Evolutionary conservation across 2,888 invertebrate genomes (phyloP).

Genomic region (Eutolmus rufibarbis): DNA sequence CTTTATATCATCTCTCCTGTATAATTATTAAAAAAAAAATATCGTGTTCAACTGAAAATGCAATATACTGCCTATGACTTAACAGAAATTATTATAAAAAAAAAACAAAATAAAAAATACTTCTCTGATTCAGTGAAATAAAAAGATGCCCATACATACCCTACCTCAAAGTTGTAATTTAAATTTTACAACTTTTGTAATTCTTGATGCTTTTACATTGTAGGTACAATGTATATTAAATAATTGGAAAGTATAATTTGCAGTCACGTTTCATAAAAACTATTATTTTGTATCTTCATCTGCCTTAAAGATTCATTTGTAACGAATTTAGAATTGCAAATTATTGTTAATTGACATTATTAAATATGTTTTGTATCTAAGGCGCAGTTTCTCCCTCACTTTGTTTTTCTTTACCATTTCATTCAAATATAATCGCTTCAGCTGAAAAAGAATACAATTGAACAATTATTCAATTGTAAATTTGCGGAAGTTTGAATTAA

Average conservation of each 20-base stretch:
- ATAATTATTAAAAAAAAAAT: neutral
- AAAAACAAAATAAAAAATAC: neutral
- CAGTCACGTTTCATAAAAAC: neutral
- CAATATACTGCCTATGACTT: neutral
- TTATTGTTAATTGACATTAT: neutral
- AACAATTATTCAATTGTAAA: no score
- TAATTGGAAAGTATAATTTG: neutral
- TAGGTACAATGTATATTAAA: neutral
- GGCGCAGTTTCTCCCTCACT: no score
- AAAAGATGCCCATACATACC: neutral
- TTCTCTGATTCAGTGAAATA: neutral
- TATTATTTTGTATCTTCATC: neutral
- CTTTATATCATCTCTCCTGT: neutral
- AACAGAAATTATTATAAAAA: neutral
- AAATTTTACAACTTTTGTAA: neutral
- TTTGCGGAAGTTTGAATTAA: no score
- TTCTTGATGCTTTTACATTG: no score
- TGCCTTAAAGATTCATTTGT: neutral
- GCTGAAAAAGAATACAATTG: no score
- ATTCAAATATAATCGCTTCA: no score
- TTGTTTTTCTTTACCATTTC: no score
- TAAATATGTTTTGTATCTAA: neutral
- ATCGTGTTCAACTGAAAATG: neutral
- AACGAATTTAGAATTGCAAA: neutral
- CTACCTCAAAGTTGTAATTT: neutral